A percentile compares a stretch with the other conserved stretches of the same genome.
Evolutionary conservation across 2,113 vertebrate species (phyloP).

Genomic region (Epinephelus fuscoguttatus): DNA sequence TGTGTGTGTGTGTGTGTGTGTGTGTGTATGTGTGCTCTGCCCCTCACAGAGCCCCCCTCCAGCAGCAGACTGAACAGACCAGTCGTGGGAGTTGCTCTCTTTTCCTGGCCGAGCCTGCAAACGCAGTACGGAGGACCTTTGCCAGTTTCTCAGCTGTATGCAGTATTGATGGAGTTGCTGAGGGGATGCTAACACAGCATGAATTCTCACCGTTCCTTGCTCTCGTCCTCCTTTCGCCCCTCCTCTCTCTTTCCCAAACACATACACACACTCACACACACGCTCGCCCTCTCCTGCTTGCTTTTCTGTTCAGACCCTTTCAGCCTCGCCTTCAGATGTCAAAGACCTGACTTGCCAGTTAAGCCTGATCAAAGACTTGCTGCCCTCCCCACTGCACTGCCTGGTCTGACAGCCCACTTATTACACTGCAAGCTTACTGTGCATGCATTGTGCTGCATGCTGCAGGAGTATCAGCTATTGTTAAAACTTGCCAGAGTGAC

Average conservation of each 20-base stretch:
- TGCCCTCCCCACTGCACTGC: conserved; percentile 46
- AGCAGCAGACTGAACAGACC: conserved; percentile 64
- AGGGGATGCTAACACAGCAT: conserved; percentile 88
- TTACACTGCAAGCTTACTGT: conserved; percentile 24
- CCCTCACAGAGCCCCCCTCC: conserved; percentile 47
- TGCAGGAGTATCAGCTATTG: conserved; percentile 28
- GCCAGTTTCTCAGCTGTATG: conserved; percentile 86
- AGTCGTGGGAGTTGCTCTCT: conserved; percentile 72
- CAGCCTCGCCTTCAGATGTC: conserved; percentile 68
- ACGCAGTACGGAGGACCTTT: conserved; percentile 79
- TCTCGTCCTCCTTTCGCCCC: conserved; percentile 57
- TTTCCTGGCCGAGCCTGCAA: conserved; percentile 63
- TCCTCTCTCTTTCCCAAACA: conserved; percentile 27
- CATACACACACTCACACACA: background rate
- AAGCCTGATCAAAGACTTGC: conserved; percentile 71
- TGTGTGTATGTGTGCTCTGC: conserved; percentile 26
- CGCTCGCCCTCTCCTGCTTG: conserved; percentile 37
- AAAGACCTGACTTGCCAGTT: conserved; percentile 72
- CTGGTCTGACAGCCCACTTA: conserved; percentile 54
- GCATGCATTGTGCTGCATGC: conserved; percentile 34
- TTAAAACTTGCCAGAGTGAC: conserved; percentile 22
- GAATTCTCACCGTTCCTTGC: conserved; percentile 77
- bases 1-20: conserved; percentile 6
- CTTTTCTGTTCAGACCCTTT: conserved; percentile 58
- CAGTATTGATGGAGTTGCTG: conserved; percentile 89